phyloP scores from a whole-genome alignment of 2,888 invertebrate genomes.

The Cantharis nigra region DNA sequence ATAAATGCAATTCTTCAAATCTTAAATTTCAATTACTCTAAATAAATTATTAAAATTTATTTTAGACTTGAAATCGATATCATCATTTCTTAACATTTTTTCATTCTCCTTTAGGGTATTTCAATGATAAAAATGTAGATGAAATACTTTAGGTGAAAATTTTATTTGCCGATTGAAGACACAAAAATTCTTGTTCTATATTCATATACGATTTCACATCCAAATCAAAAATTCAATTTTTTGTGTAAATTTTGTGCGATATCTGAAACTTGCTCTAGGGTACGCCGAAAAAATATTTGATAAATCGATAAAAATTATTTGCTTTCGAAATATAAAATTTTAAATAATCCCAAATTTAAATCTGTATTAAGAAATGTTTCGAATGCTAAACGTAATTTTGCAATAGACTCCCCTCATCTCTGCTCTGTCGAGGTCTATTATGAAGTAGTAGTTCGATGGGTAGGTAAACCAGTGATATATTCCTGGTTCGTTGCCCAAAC shows the following conservation, averaged over 20 bases:
- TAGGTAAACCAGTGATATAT: not conserved
- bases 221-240: constrained; percentile 5
- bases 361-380: not conserved
- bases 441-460: not conserved
- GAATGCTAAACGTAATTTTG: not conserved
- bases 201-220: constrained; percentile 7
- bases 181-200: constrained; percentile 2
- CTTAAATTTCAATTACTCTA: not conserved
- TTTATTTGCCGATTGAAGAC: constrained; percentile 21
- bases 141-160: constrained; percentile 23
- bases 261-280: not conserved
- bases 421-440: not conserved
- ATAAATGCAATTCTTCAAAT: not conserved
- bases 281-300: not conserved
- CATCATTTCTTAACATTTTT: not conserved
- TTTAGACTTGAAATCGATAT: not conserved
- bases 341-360: not conserved
- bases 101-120: constrained; percentile 14
- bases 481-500: not conserved
- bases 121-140: constrained; percentile 22
- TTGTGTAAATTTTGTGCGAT: not conserved
- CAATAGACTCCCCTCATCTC: not conserved
- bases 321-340: not conserved
- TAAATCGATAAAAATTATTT: not conserved
- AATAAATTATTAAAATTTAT: not conserved